phyloP scores from a whole-genome alignment of 2,888 invertebrate genomes.

The Tanypteryx hageni region DNA sequence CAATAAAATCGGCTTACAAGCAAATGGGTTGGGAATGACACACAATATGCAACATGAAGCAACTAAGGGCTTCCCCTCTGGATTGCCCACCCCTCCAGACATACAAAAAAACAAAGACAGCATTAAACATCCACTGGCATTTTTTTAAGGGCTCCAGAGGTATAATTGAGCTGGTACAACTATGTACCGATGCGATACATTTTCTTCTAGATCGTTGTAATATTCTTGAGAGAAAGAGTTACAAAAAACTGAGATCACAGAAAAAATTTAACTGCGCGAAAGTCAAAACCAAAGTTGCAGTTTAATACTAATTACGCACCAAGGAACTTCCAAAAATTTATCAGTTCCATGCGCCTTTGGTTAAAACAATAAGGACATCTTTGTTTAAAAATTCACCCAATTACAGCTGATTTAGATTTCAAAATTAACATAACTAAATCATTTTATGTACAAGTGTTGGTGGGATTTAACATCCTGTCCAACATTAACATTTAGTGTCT shows the following conservation, averaged over 20 bases:
- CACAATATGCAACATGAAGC: constrained; percentile 1
- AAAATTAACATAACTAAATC: constrained; percentile 47
- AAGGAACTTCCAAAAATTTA: constrained; percentile 57
- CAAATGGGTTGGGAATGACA: constrained; percentile 48
- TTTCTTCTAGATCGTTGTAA: constrained; percentile 61
- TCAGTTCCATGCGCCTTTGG: constrained; percentile 65
- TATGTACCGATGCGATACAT: constrained; percentile 55
- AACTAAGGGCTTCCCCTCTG: background rate
- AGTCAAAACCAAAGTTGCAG: constrained; percentile 59
- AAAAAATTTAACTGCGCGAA: constrained; percentile 62
- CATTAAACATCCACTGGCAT: constrained; percentile 46
- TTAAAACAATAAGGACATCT: constrained; percentile 47
- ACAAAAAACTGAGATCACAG: constrained; percentile 64
- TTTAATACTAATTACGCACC: constrained; percentile 65
- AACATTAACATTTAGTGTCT: constrained; percentile 24
- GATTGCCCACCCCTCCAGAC: constrained; percentile 6
- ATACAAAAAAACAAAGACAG: constrained; percentile 44
- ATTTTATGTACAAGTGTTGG: constrained; percentile 46
- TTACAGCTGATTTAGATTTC: constrained; percentile 31
- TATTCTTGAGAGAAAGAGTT: constrained; percentile 56
- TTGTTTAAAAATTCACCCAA: constrained; percentile 11
- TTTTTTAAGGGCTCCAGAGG: constrained; percentile 55
- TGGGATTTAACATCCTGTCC: constrained; percentile 40
- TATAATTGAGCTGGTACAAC: constrained; percentile 55
- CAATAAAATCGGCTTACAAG: constrained; percentile 22